phyloP scores from a whole-genome alignment of 2,113 vertebrate species.

The Setophaga petechia region DNA sequence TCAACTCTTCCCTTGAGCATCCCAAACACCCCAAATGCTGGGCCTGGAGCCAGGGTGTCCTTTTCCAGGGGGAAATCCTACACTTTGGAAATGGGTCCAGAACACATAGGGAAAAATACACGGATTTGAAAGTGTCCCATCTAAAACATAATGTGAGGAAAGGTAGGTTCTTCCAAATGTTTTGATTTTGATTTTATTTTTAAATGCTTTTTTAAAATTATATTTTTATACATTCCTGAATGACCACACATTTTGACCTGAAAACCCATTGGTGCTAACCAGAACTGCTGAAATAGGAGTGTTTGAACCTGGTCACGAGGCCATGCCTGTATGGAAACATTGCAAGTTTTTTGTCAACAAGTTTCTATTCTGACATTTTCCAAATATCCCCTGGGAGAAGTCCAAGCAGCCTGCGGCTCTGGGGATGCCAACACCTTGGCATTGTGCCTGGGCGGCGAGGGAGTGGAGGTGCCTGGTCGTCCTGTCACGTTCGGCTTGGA shows the following conservation, averaged over 20 bases:
- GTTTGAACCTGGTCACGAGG: not conserved
- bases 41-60: not conserved
- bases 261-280: not conserved
- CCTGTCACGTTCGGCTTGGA: not conserved
- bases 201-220: not conserved
- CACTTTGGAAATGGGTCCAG: not conserved
- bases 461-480: not conserved
- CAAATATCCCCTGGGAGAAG: conserved; percentile 38
- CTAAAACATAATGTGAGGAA: not conserved
- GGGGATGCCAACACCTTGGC: not conserved
- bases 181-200: not conserved
- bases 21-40: not conserved
- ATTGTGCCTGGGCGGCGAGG: accelerated
- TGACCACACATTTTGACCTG: not conserved
- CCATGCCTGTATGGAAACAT: not conserved
- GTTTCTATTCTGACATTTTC: conserved; percentile 51
- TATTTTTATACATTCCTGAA: not conserved
- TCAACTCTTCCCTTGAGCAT: not conserved
- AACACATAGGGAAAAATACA: not conserved
- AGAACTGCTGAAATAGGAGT: not conserved
- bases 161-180: not conserved
- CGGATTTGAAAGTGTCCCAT: not conserved
- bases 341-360: conserved; percentile 53
- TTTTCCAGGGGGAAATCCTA: not conserved
- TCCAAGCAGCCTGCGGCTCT: not conserved